These are phyloP conservation scores for Dromiciops gliroides DNA, from an alignment of 2,113 vertebrate genomes.

Conservation along the genomic window DNA sequence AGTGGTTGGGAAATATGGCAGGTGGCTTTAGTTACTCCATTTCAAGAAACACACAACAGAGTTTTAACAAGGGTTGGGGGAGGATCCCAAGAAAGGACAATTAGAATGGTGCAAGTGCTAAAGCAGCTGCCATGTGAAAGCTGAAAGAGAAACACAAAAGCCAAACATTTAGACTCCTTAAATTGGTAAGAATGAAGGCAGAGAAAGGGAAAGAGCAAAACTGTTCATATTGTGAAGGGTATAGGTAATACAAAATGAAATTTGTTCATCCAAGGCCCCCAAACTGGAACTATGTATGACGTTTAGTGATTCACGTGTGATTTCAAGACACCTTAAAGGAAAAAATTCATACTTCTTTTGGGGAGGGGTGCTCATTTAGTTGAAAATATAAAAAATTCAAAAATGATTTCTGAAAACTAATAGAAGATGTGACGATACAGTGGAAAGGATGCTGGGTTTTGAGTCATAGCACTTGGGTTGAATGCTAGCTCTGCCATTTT, in stretches of 20 bases:
- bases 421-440: slow-evolving; percentile 23
- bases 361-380: background rate
- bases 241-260: background rate
- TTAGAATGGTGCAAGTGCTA: background rate
- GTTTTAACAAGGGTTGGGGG: background rate
- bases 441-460: background rate
- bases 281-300: background rate
- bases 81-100: background rate
- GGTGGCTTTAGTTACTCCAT: background rate
- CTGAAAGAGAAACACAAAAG: background rate
- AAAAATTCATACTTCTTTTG: background rate
- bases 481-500: background rate
- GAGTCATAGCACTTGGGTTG: background rate
- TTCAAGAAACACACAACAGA: background rate
- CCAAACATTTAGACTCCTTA: background rate
- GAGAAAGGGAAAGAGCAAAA: background rate
- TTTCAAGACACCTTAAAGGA: slow-evolving; percentile 52
- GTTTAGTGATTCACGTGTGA: background rate
- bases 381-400: slow-evolving; percentile 44
- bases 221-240: background rate
- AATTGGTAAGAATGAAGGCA: background rate
- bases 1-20: background rate
- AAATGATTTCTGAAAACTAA: slow-evolving; percentile 19
- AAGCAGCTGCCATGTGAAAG: background rate
- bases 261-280: slow-evolving; percentile 14